Conservation (phyloP, 2,797 vertebrate genomes). For the Cryptoprocta ferox region DNA sequence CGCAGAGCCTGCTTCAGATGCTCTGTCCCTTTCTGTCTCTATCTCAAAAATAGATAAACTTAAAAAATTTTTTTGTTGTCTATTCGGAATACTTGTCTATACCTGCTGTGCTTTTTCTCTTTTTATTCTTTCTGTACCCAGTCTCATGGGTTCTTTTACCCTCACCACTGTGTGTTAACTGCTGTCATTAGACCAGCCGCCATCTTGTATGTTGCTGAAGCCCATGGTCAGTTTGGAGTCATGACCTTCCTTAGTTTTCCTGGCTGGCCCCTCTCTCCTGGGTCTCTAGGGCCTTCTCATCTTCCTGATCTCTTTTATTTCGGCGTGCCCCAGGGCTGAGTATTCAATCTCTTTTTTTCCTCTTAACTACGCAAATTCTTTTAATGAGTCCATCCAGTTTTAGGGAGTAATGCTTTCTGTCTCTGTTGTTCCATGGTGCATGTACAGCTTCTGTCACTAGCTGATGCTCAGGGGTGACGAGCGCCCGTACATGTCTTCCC, state of each 20-base stretch:
- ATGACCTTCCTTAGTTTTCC: not conserved
- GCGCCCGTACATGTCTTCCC: not conserved
- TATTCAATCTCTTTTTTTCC: not conserved
- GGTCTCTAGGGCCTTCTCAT: not conserved
- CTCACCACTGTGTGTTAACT: not conserved
- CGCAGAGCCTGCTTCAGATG: too few relatives aligned
- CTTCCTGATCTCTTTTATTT: not conserved
- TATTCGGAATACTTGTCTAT: not conserved
- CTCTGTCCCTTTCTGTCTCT: too few relatives aligned
- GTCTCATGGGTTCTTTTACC: not conserved
- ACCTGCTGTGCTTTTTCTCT: not conserved
- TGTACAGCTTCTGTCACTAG: not conserved
- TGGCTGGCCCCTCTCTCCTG: not conserved
- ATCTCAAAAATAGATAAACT: too few relatives aligned
- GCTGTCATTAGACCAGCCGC: not conserved
- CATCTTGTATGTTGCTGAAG: not conserved
- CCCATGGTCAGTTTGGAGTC: not conserved
- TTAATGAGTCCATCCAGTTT: not conserved
- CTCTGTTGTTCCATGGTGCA: not conserved
- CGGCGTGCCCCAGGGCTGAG: not conserved
- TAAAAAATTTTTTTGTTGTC: not conserved
- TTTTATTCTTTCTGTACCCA: not conserved
- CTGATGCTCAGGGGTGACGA: not conserved
- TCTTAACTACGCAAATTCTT: not conserved
- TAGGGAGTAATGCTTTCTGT: not conserved